phyloP scores from a whole-genome alignment of 2,888 invertebrate species.

The Chrysodeixis includens region DNA sequence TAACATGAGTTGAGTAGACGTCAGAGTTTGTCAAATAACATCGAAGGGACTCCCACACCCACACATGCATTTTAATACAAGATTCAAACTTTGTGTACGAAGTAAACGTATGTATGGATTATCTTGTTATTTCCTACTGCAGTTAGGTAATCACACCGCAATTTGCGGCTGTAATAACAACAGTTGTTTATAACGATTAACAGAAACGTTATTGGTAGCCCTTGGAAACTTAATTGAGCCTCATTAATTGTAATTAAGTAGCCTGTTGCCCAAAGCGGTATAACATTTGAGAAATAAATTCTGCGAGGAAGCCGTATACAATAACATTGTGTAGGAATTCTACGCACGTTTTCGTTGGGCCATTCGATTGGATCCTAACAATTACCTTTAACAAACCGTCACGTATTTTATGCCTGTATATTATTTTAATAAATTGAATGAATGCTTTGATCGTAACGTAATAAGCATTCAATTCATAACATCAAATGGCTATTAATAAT shows the following conservation, averaged over 20 bases:
- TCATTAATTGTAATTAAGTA: conserved; percentile 6
- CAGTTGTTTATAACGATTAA: conserved; percentile 12
- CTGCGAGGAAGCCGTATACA: background rate
- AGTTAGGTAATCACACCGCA: conserved; percentile 12
- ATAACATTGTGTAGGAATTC: conserved; percentile 11
- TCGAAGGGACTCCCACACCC: conserved; percentile 28
- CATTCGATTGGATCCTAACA: background rate
- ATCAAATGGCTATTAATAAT: conserved; percentile 20
- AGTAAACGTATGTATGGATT: background rate
- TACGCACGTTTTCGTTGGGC: conserved; percentile 14
- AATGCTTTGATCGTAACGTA: background rate
- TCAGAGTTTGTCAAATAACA: conserved; percentile 49
- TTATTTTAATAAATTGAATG: background rate
- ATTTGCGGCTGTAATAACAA: background rate
- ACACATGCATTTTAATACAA: conserved; percentile 25
- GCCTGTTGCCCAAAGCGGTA: conserved; percentile 3
- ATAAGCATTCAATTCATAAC: conserved; percentile 10
- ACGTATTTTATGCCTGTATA: background rate
- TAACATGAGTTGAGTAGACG: conserved; percentile 38
- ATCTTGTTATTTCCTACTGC: conserved; percentile 10
- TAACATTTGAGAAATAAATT: conserved; percentile 5
- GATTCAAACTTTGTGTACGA: conserved; percentile 22
- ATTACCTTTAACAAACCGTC: background rate
- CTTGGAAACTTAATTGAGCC: conserved; percentile 14
- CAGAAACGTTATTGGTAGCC: conserved; percentile 23